Evolutionary conservation across 2,888 invertebrate species (phyloP), one percentile per base, ranked within the genome.

Genomic region (Sycophila texana): DNA sequence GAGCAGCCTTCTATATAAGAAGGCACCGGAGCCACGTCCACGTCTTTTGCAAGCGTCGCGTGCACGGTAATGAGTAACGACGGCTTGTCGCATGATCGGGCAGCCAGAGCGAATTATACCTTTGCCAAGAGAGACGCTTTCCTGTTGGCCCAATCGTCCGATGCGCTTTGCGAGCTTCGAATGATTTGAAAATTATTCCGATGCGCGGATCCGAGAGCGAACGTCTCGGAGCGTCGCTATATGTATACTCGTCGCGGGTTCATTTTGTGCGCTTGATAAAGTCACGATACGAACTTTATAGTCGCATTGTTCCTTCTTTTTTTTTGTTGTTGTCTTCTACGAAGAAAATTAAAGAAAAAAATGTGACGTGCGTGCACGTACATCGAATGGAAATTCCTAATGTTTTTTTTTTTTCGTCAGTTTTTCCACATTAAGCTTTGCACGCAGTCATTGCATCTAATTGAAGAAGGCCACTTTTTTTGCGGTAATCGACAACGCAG

Each of bases 51-150:
- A 39, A 39, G 39, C 39, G 39, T 39, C 39, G 47, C 39, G 63
- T 18, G 18, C 30, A 39, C 63, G 63, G 61, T 30, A 61, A 61
- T 61, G 39, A 20, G 20, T 10, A 10, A 39, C 39, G 39, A 10
- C 39, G 39, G 39, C 10, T 39, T 39, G 39, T 39, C 39, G 39
- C 39, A 39, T 39, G 39, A 39, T 39, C 39, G 39, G 39, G 39
- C 39, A 39, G 10, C 39, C 39, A 39, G 39, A 39, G n/a, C 57
- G n/a, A 14, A 22, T 55, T 22, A 26, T 22, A 22, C 20, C 60
- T 60, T 60, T 60, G 20, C 22, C 60, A 60, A 60, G 58, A 60
- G 58, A 18, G 60, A 20, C 60, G 16, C 60, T 57, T 20, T 57
- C 57, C 13, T 20, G 13, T 14, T n/a, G 22, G 22, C 13, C 22